Evolutionary conservation across 2,113 vertebrate species (phyloP).

Genomic region (Tragulus kanchil): DNA sequence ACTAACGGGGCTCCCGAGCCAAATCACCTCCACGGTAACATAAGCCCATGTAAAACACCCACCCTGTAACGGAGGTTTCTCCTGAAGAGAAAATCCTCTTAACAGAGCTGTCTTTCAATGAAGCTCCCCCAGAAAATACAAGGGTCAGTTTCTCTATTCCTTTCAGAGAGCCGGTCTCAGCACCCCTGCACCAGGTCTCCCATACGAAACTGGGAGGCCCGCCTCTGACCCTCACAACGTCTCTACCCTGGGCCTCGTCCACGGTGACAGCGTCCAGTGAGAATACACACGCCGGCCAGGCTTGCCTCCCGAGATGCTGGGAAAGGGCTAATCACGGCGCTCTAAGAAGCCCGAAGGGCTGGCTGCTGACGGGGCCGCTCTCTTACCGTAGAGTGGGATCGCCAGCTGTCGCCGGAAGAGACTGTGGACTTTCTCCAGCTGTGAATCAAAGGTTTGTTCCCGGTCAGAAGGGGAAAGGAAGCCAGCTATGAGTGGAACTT

Average conservation of each 20-base stretch:
- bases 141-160: not conserved
- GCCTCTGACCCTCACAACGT: not conserved
- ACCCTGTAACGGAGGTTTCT: not conserved
- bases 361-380: not conserved
- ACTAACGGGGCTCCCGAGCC: not conserved
- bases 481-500: constrained; percentile 91
- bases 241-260: not conserved
- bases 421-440: constrained; percentile 94
- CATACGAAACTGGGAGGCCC: not conserved
- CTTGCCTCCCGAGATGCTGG: not conserved
- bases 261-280: not conserved
- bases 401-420: constrained; percentile 97
- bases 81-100: not conserved
- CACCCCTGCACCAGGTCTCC: not conserved
- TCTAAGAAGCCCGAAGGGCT: not conserved
- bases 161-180: not conserved
- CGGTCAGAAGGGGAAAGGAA: constrained; percentile 91
- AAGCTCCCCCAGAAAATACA: not conserved
- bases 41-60: not conserved
- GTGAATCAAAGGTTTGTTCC: constrained; percentile 93
- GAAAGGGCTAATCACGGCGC: not conserved
- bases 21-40: not conserved
- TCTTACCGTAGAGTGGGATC: constrained; percentile 94
- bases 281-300: too few relatives aligned
- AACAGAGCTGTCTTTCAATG: not conserved